Evolutionary conservation across 1,140 invertebrate species (phyloP), one percentile per base, ranked within the genome.

Genomic region (Brachionus calyciflorus): DNA sequence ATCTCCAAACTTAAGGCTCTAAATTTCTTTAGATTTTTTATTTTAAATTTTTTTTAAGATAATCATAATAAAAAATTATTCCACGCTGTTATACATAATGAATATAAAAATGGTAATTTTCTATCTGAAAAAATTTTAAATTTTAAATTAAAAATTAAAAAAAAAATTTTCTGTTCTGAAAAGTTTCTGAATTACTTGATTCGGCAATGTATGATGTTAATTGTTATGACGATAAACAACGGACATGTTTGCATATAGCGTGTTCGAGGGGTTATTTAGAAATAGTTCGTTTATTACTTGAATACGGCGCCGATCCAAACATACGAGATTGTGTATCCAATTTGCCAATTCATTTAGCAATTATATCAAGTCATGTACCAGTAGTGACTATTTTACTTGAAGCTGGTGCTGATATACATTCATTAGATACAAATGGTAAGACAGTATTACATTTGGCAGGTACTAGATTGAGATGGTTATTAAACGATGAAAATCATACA

Each of bases 311-410:
- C 26, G 41, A 73, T 51, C 69, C 69, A 3, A 73, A 73, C 24
- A 37, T 73, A 9, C 28, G 51, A 24, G 69, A 73, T 12, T 73
- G 69, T 26, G 69, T 73, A 5, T 49, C 46, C 12, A 73, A 73
- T 51, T n/a, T 73, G 21, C 69, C 69, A 28, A 73, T 73, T 26
- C 69, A 73, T 55, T 37, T 73, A 41, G 69, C 69, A 7, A 73
- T 73, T 33, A 73, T 73, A 40, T 49, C 46, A 30, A 51, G 44
- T 28, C 69, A 73, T 30, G 69, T 73, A 4, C 69, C 44, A 24
- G 51, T 73, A 2, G 75, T 69, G n/a, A 77, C 63, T n/a, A 12
- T 65, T 10, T 40, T 77, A 30, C 40, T 77, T 2, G 75, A 60
- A 30, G 53, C 53, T 1, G 55, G 55, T 5, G 41, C 63, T 12